A percentile compares a stretch with the other conserved stretches of the same genome.
phyloP scores from a whole-genome alignment of 2,113 vertebrate species.

The Microcebus tavaratra region DNA sequence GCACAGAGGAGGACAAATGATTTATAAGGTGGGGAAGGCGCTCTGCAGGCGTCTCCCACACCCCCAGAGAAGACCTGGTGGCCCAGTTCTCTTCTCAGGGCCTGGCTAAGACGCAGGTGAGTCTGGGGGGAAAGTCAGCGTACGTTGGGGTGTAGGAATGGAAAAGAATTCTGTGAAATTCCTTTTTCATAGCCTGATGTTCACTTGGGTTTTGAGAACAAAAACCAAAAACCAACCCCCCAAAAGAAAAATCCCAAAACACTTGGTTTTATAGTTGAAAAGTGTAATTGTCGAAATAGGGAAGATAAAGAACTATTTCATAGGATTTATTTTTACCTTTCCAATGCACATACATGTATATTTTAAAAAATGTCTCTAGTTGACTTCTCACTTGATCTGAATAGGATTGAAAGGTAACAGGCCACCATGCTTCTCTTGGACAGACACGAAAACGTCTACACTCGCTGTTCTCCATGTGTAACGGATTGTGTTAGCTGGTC shows the following conservation, averaged over 20 bases:
- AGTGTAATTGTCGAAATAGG: neutral
- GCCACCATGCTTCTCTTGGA: neutral
- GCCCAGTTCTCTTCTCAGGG: neutral
- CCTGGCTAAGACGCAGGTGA: neutral
- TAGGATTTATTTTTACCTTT: neutral
- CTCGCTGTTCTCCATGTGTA: neutral
- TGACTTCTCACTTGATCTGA: neutral
- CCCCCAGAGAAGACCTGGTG: neutral
- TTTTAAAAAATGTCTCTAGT: neutral
- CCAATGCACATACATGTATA: neutral
- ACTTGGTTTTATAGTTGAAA: neutral
- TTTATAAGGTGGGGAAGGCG: neutral
- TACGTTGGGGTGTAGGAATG: neutral
- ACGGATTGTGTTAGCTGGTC: neutral
- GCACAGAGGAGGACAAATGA: neutral
- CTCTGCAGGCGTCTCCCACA: neutral
- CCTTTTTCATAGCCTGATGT: neutral
- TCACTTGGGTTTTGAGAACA: neutral
- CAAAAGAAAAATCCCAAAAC: neutral
- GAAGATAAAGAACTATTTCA: neutral
- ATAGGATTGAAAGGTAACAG: neutral
- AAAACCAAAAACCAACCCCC: neutral
- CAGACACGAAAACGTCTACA: neutral
- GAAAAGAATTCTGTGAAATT: neutral
- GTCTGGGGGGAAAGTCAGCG: rapidly evolving